Base-by-base conservation (phyloP, 1,140 invertebrate species). In the Lutraria rhynchaena region DNA sequence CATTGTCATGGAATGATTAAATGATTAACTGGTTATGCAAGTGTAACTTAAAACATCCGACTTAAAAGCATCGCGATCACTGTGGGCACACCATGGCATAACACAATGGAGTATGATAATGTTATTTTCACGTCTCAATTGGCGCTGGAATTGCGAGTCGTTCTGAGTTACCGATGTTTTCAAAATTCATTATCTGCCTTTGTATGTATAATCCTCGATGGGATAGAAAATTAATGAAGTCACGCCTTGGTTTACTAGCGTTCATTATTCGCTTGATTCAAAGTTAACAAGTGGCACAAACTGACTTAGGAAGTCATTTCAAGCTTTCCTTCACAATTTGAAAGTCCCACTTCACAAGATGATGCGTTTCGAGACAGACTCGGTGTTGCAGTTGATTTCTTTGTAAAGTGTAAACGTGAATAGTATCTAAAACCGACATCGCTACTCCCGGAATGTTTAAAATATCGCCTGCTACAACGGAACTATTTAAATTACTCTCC, bases 161-260 rank as follows among this genome's bases (percentile, higher is more conserved):
- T 41, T 46, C 24, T n/a, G 67, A 24, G 33, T 35, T 51, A 31
- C 33, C 22, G 33, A 15, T 53, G 53, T 49, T 70, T 69, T 58
- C 46, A 80, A 70, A 80, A 58, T 49, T 80, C 76, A 80, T 80
- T 80, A 69, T 80, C 76, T 49, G 63, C 65, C 37, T 41, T 80
- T 80, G 53, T 80, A 44, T 22, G 24, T 13, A 29, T n/a, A 44
- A 31, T 33, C 37, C 76, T 58, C 65, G 24, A 24, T n/a, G 76
- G 76, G 70, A 80, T 70, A 49, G 65, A 49, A 60, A 69, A 67
- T 80, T 80, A 80, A 80, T 80, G 76, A 80, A 80, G 76, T 80
- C 76, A 80, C 76, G 76, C 76, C 76, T 80, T 46, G 35, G 53
- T 44, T 63, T 41, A 46, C 76, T 33, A 24, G 3, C 27, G 13